Conservation (phyloP, 2,888 invertebrate species). For the Catonia carolina region DNA sequence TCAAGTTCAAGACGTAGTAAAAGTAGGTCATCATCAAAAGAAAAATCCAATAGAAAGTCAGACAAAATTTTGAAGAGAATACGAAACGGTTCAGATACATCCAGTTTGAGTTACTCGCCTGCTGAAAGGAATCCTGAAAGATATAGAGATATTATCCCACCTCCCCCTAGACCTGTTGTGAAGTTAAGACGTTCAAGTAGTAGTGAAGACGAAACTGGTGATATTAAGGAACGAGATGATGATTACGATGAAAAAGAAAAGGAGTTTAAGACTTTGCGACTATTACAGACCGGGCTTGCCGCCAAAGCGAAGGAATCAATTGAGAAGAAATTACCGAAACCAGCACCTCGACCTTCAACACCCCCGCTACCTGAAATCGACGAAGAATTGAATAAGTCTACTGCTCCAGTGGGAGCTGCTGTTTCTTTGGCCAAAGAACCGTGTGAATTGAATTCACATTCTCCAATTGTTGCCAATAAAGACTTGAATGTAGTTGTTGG, state of each 20-base stretch:
- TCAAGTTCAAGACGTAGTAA: conserved; percentile 45
- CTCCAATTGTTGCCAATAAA: not conserved
- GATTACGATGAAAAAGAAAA: conserved; percentile 58
- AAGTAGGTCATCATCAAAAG: conserved; percentile 33
- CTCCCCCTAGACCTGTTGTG: conserved; percentile 46
- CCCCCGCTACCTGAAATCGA: conserved; percentile 11
- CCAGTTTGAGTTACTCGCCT: conserved; percentile 60
- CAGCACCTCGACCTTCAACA: conserved; percentile 4
- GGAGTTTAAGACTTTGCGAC: conserved; percentile 30
- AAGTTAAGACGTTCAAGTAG: conserved; percentile 53
- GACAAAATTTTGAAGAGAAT: conserved; percentile 24
- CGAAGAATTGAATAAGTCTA: conserved; percentile 8
- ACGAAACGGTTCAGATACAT: conserved; percentile 25
- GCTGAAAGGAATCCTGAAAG: conserved; percentile 61
- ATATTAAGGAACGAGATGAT: conserved; percentile 53
- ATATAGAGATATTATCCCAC: conserved; percentile 54
- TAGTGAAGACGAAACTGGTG: conserved; percentile 45
- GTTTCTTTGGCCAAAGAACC: not conserved
- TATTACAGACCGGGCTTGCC: conserved; percentile 56
- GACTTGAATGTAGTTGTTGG: not conserved
- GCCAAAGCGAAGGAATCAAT: conserved; percentile 65
- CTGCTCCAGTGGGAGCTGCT: not conserved
- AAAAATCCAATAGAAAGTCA: conserved; percentile 20
- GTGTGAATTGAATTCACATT: not conserved
- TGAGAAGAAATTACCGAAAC: conserved; percentile 49